Evolutionary conservation across 2,888 invertebrate species (phyloP).

Genomic region (Ceraclea dissimilis): DNA sequence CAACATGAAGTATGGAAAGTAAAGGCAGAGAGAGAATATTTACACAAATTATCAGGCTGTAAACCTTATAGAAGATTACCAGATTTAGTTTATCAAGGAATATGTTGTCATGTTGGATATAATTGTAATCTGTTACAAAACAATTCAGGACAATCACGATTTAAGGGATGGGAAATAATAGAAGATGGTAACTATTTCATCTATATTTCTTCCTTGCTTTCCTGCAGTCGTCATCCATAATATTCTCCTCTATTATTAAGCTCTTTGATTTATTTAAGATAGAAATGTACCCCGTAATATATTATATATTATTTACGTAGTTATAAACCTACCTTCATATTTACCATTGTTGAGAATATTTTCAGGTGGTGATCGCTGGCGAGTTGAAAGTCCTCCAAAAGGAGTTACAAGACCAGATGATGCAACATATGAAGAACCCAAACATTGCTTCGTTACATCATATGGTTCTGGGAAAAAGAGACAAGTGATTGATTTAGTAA

Average conservation of each 20-base stretch:
- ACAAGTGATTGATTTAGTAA: conserved; percentile 40
- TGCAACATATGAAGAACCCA: conserved; percentile 36
- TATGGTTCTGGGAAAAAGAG: conserved; percentile 39
- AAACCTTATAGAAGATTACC: conserved; percentile 31
- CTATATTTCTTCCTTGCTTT: not conserved
- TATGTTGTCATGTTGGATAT: conserved; percentile 37
- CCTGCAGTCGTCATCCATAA: too few relatives aligned
- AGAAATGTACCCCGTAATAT: too few relatives aligned
- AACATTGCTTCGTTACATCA: conserved; percentile 49
- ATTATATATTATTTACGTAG: too few relatives aligned
- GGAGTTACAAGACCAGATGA: conserved; percentile 38
- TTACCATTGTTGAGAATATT: not conserved
- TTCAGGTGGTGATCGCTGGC: conserved; percentile 39
- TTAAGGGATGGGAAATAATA: conserved; percentile 37
- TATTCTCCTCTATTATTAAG: too few relatives aligned
- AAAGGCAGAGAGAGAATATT: conserved; percentile 31
- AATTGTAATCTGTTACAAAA: conserved; percentile 45
- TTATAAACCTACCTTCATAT: too few relatives aligned
- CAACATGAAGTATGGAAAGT: conserved; percentile 37
- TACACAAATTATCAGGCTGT: conserved; percentile 27
- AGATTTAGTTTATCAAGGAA: conserved; percentile 38
- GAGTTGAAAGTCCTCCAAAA: conserved; percentile 40
- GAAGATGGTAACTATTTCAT: conserved; percentile 26
- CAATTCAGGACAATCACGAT: conserved; percentile 39
- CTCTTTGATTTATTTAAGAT: too few relatives aligned